Base-by-base conservation (phyloP, 2,888 invertebrate species). In the Sphaerophoria taeniata region DNA sequence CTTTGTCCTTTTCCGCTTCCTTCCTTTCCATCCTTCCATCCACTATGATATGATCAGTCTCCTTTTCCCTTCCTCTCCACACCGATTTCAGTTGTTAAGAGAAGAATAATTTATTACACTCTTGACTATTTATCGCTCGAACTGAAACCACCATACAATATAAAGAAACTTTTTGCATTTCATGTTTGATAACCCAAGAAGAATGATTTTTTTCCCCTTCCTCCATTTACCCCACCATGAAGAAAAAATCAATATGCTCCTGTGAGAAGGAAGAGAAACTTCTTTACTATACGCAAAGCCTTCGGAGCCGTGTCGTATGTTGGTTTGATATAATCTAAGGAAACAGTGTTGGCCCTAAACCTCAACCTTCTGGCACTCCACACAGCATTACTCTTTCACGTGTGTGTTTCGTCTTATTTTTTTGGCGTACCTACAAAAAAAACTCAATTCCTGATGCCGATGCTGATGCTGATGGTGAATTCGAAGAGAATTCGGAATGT, bases 401-500 rank as follows among this genome's bases (percentile, higher is more conserved):
- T 56, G 58, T 58, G 75, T 65, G 24, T 36, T 43, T 45, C 56
- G 14, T 49, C 4, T n/a, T 14, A 24, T 12, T 51, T 39, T 43
- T 43, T 5, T 47, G 14, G 45, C 24, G 24, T 24, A 24, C 1
- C 16, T 49, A 63, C 34, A 36, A 61, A 61, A 63, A 7, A 16
- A 39, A 14, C 60, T 24, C n/a, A 69, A 73, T 73, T 75, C 49
- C 33, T 49, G 63, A 45, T 45, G 61, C 61, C 24, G 24, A 24
- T 24, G 24, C 24, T 61, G 24, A 24, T 24, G 24, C 24, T 61
- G 45, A 36, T 6, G 6, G 63, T 14, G 60, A 47, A 70, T 60
- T 36, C 60, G 45, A 14, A 56, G 34, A 33, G 33, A 69, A 76
- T 51, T 80, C 80, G 76, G 80, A 85, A 80, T 61, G 61, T 76